Percentiles rank a stretch among this genome's conserved stretches.
phyloP scores from a whole-genome alignment of 64 coral and sea anemone species.

The Catalaphyllia jardinei region DNA sequence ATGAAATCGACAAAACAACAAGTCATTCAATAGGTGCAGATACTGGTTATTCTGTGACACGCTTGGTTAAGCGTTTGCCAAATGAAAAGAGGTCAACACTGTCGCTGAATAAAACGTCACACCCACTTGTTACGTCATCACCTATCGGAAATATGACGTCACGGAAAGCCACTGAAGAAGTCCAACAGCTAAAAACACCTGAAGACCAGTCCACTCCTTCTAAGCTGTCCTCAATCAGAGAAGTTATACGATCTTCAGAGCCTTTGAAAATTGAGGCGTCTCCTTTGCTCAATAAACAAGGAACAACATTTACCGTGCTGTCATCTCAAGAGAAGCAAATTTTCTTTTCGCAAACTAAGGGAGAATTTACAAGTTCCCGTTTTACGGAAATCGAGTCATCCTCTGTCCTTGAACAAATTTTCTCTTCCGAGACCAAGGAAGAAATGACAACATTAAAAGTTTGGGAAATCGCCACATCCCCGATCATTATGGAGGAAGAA shows the following conservation, averaged over 20 bases:
- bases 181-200: not conserved
- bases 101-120: not conserved
- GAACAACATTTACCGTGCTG: not conserved
- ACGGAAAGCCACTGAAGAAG: not conserved
- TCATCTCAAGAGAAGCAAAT: not conserved
- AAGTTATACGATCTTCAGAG: not conserved
- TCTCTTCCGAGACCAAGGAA: not conserved
- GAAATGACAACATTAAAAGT: not conserved
- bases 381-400: not conserved
- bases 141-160: not conserved
- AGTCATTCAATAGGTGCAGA: not conserved
- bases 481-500: not conserved
- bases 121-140: not conserved
- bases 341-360: not conserved
- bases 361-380: not conserved
- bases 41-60: not conserved
- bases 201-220: not conserved
- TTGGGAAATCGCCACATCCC: not conserved
- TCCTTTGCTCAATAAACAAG: not conserved
- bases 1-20: not conserved
- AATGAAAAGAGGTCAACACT: not conserved
- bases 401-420: not conserved
- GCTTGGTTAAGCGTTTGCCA: not conserved
- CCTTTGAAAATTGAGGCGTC: not conserved
- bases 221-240: not conserved